Evolutionary conservation across 2,113 vertebrate species (phyloP).

Genomic region (Pterocles burchelli): DNA sequence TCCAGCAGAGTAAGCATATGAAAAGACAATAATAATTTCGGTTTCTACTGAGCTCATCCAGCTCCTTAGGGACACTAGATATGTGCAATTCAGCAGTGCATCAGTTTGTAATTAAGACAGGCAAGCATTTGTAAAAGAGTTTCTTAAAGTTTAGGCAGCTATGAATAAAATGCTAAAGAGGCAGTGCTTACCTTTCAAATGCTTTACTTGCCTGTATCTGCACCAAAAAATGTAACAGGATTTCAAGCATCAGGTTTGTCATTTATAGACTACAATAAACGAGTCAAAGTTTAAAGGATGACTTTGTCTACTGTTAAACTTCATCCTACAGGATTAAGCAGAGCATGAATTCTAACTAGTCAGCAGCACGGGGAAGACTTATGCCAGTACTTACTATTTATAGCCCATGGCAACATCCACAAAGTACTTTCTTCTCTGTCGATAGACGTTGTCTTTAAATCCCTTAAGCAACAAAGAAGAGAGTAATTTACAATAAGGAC

Average conservation of each 20-base stretch:
- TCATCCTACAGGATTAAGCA: constrained; percentile 40
- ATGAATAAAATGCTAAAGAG: not conserved
- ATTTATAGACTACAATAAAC: constrained; percentile 18
- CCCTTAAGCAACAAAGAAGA: constrained; percentile 82
- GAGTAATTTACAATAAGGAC: constrained; percentile 45
- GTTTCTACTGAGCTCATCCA: not conserved
- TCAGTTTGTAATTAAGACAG: not conserved
- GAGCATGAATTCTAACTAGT: constrained; percentile 40
- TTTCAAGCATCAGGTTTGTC: constrained; percentile 35
- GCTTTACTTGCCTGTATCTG: not conserved
- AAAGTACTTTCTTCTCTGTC: constrained; percentile 97
- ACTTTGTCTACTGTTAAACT: constrained; percentile 17
- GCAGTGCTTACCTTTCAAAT: not conserved
- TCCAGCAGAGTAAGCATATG: not conserved
- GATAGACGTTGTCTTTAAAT: constrained; percentile 96
- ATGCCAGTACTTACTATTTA: constrained; percentile 90
- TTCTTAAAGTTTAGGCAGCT: not conserved
- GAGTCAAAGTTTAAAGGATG: constrained; percentile 33
- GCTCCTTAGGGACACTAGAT: rapidly evolving
- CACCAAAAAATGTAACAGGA: not conserved
- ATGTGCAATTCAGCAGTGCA: not conserved
- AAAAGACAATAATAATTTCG: not conserved
- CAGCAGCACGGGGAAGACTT: constrained; percentile 43
- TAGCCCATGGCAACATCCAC: constrained; percentile 98
- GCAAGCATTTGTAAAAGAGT: not conserved